Evolutionary conservation across 2,113 vertebrate genomes (phyloP).

Genomic region (Zapus hudsonius): DNA sequence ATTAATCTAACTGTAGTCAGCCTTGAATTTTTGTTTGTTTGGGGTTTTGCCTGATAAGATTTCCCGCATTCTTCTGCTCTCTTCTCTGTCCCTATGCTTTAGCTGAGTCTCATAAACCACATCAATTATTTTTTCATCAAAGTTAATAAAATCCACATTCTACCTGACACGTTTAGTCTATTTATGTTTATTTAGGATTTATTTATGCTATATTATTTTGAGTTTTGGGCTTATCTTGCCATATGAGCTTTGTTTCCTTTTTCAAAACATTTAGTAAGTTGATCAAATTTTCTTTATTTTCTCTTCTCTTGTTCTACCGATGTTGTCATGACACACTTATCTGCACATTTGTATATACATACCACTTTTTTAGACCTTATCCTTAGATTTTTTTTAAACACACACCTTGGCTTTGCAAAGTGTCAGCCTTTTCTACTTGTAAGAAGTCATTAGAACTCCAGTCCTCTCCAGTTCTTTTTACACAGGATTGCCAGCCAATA

Average conservation of each 20-base stretch:
- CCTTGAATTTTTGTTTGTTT: neutral
- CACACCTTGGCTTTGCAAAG: conserved; percentile 12
- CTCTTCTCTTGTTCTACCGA: neutral
- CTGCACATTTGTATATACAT: neutral
- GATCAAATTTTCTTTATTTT: conserved; percentile 4
- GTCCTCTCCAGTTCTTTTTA: neutral
- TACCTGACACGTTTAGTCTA: neutral
- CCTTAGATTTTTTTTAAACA: conserved; percentile 28
- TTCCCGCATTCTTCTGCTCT: neutral
- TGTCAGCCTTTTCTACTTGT: neutral
- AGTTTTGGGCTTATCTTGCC: neutral
- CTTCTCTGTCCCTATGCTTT: conserved; percentile 38
- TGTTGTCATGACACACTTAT: neutral
- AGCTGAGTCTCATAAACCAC: neutral
- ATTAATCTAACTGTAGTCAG: neutral
- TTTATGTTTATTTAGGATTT: conserved; percentile 33
- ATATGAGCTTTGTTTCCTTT: neutral
- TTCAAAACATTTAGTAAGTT: neutral
- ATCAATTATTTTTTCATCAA: neutral
- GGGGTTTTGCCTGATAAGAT: neutral
- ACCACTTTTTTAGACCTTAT: neutral
- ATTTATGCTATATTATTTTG: conserved; percentile 13
- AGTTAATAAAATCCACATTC: conserved; percentile 31
- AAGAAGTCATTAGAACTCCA: neutral
- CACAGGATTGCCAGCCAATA: neutral